Evolutionary conservation across 2,888 invertebrate genomes (phyloP).

Genomic region (Tipula unca): DNA sequence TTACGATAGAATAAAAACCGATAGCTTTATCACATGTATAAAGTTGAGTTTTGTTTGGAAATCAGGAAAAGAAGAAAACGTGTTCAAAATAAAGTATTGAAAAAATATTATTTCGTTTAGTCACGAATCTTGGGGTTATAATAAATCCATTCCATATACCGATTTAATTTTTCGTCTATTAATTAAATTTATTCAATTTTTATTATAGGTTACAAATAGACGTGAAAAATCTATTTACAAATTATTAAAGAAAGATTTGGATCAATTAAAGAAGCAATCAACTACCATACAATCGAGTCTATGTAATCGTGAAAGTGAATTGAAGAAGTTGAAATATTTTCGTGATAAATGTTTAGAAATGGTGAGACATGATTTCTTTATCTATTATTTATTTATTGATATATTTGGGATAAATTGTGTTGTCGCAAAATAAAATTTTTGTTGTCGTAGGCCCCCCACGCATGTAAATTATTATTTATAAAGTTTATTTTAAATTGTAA

Average conservation of each 20-base stretch:
- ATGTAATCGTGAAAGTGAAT: neutral
- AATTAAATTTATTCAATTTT: neutral
- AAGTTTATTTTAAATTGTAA: neutral
- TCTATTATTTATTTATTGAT: too few species aligned
- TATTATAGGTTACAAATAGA: neutral
- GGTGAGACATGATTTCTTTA: neutral
- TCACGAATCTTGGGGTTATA: neutral
- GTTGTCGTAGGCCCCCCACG: neutral
- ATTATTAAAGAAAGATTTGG: neutral
- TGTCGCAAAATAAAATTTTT: neutral
- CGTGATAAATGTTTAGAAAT: neutral
- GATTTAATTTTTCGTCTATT: neutral
- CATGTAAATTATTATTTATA: too few species aligned
- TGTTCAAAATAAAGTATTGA: neutral
- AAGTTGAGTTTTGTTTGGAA: neutral
- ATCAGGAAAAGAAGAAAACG: neutral
- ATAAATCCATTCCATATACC: neutral
- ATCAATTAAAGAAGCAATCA: conserved; percentile 2
- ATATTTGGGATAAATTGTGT: too few species aligned
- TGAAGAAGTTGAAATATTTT: neutral
- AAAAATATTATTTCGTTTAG: neutral
- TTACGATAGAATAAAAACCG: neutral
- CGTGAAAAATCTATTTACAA: neutral
- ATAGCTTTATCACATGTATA: neutral
- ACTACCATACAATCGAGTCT: neutral